Conservation (phyloP, 2,888 invertebrate species). For the Buathra laborator region DNA sequence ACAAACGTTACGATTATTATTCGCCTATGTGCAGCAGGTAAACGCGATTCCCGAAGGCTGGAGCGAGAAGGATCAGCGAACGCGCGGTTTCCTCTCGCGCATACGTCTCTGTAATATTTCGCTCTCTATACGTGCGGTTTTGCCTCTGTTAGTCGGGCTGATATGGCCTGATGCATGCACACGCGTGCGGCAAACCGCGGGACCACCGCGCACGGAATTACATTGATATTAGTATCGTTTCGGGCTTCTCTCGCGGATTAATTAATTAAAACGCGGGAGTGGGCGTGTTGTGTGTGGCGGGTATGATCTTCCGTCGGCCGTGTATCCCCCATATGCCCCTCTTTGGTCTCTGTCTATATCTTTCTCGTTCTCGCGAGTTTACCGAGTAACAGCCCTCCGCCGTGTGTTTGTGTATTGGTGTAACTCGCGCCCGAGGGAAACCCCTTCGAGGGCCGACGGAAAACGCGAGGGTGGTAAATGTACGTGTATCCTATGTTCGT, state of each 20-base stretch:
- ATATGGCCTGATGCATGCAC: constrained; percentile 74
- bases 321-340: constrained; percentile 13
- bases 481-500: not conserved
- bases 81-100: too few relatives aligned
- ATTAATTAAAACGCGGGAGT: constrained; percentile 82
- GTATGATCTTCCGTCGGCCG: constrained; percentile 37
- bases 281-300: constrained; percentile 11
- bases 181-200: constrained; percentile 81
- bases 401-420: not conserved
- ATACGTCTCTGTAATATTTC: not conserved
- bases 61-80: too few relatives aligned
- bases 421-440: not conserved
- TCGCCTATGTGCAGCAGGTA: not conserved
- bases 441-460: constrained; percentile 7
- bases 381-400: not conserved
- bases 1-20: constrained; percentile 79
- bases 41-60: too few relatives aligned
- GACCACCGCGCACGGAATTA: constrained; percentile 79
- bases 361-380: constrained; percentile 5
- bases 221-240: constrained; percentile 84
- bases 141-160: constrained; percentile 46
- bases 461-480: constrained; percentile 21
- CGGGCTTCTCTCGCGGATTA: constrained; percentile 77
- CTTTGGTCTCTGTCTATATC: not conserved
- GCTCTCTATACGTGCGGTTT: constrained; percentile 35